Evolutionary conservation across 2,888 invertebrate genomes (phyloP).

Genomic region (Zootermopsis nevadensis): DNA sequence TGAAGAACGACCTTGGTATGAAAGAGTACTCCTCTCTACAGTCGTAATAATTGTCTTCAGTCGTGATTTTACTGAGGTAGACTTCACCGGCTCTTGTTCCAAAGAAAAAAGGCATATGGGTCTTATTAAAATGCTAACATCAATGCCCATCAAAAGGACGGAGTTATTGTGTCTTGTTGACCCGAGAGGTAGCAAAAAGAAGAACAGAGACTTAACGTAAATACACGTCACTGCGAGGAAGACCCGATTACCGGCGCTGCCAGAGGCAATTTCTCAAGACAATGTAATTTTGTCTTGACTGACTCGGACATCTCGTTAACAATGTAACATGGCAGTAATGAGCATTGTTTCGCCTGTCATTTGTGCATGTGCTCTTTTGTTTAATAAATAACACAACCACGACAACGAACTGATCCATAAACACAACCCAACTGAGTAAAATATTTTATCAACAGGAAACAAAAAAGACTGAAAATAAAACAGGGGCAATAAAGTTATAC

Average conservation of each 20-base stretch:
- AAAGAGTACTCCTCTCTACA: too few species aligned
- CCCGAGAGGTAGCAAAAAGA: not conserved
- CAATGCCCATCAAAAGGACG: not conserved
- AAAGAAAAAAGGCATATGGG: not conserved
- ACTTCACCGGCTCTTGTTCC: not conserved
- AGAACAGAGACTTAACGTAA: not conserved
- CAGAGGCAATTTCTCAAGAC: constrained; percentile 15
- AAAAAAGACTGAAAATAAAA: not conserved
- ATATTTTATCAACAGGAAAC: constrained; percentile 1
- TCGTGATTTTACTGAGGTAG: too few species aligned
- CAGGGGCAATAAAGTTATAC: not conserved
- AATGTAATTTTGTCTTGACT: constrained; percentile 34
- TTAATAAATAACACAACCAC: constrained; percentile 30
- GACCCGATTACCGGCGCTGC: not conserved
- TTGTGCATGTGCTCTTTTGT: constrained; percentile 28
- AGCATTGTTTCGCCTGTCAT: constrained; percentile 51
- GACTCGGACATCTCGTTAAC: constrained; percentile 44
- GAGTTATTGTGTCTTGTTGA: constrained; percentile 9
- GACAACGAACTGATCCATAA: constrained; percentile 28
- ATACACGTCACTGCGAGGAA: constrained; percentile 19
- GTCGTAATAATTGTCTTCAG: too few species aligned
- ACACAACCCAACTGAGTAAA: constrained; percentile 21
- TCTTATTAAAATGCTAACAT: not conserved
- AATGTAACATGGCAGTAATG: constrained; percentile 50
- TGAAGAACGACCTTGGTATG: too few species aligned